These are phyloP conservation scores for Pandemis cinnamomeana DNA, from an alignment of 2,888 invertebrate species.

Conservation along the genomic window DNA sequence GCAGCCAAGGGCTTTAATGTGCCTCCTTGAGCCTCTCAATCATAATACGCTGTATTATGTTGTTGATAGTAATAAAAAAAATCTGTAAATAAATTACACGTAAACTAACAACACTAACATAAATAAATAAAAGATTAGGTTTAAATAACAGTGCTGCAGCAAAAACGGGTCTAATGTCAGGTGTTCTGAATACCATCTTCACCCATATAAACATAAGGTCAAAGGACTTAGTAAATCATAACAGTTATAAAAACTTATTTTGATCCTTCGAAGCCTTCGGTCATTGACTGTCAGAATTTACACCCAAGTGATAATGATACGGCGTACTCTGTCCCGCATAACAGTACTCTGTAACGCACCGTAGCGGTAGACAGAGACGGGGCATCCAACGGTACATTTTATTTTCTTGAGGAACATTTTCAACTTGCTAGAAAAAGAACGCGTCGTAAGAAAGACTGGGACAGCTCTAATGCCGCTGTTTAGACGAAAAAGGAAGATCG, in stretches of 20 bases:
- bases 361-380: constrained; percentile 57
- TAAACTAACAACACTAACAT: too few species aligned
- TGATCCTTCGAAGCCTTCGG: constrained; percentile 73
- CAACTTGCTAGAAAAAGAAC: constrained; percentile 56
- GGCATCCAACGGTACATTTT: constrained; percentile 72
- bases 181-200: constrained; percentile 37
- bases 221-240: constrained; percentile 65
- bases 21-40: too few species aligned
- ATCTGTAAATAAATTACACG: too few species aligned
- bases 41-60: too few species aligned
- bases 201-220: constrained; percentile 50
- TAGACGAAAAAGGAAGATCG: constrained; percentile 65
- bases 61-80: too few species aligned
- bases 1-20: too few species aligned
- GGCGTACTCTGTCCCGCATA: constrained; percentile 56
- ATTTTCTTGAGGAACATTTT: constrained; percentile 74
- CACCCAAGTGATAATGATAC: constrained; percentile 65
- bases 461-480: constrained; percentile 48
- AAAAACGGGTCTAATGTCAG: not conserved
- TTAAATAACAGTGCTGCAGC: too few species aligned
- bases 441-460: constrained; percentile 54
- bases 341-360: constrained; percentile 31
- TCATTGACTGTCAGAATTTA: constrained; percentile 77
- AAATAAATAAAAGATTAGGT: too few species aligned
- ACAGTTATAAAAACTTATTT: constrained; percentile 66